Evolutionary conservation across 2,888 invertebrate genomes (phyloP).

Genomic region (Microctonus brassicae): DNA sequence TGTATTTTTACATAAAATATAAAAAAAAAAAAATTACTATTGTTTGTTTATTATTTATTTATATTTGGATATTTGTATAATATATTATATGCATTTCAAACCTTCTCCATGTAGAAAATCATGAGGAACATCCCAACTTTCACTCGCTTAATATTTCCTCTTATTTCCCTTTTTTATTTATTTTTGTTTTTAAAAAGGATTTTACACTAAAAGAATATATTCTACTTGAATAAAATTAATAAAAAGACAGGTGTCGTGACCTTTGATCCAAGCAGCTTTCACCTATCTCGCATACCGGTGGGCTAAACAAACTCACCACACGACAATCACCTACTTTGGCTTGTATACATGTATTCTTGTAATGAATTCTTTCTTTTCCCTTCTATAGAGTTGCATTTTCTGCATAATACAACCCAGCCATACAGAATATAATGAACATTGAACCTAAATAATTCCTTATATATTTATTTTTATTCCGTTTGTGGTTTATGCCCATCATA

Average conservation of each 20-base stretch:
- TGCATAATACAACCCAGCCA: not conserved
- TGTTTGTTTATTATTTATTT: not conserved
- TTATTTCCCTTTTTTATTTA: not conserved
- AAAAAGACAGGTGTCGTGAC: constrained; percentile 47
- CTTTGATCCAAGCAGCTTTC: constrained; percentile 48
- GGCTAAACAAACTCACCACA: constrained; percentile 12
- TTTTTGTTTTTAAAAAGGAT: not conserved
- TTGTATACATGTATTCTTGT: not conserved
- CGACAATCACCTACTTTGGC: constrained; percentile 28
- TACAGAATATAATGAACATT: not conserved
- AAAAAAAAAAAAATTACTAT: constrained; percentile 34
- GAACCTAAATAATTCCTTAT: not conserved
- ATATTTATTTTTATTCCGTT: not conserved
- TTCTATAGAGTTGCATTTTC: not conserved
- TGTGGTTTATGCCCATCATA: not conserved
- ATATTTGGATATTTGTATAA: not conserved
- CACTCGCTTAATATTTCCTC: not conserved
- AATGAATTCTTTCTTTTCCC: not conserved
- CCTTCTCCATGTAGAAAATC: not conserved
- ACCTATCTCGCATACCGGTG: constrained; percentile 35
- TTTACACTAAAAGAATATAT: not conserved
- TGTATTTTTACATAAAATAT: constrained; percentile 67
- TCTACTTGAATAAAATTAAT: not conserved
- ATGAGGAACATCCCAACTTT: not conserved
- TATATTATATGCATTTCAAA: too few relatives aligned